A percentile compares a stretch with the other conserved stretches of the same genome.
phyloP scores from a whole-genome alignment of 2,888 invertebrate species.

The Andrena dorsata region DNA sequence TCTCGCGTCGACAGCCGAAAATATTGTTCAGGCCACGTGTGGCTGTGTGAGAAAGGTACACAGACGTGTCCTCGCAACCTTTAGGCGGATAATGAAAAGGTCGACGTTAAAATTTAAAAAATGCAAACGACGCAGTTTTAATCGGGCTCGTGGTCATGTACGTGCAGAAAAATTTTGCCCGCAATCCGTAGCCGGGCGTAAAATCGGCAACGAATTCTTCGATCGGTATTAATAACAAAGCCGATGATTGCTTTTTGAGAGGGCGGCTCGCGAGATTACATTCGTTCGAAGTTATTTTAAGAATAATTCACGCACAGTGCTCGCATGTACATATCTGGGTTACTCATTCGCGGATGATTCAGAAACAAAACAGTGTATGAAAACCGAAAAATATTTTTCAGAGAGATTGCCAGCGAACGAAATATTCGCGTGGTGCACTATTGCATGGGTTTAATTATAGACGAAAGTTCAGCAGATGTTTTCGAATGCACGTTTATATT shows the following conservation, averaged over 20 bases:
- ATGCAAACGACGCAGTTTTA: conserved; percentile 24
- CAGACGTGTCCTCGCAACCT: neutral
- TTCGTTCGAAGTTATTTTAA: too few species aligned
- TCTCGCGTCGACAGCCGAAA: neutral
- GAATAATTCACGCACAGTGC: too few species aligned
- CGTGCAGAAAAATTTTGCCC: neutral
- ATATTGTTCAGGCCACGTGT: conserved; percentile 1
- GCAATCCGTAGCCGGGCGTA: neutral
- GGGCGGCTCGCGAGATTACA: too few species aligned
- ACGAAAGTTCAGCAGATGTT: too few species aligned
- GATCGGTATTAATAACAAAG: neutral
- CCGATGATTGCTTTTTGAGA: neutral
- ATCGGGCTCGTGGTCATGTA: neutral
- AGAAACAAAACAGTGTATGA: too few species aligned
- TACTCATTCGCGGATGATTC: too few species aligned
- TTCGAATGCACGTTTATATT: neutral
- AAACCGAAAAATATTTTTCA: too few species aligned
- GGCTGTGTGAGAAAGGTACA: neutral
- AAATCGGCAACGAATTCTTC: neutral
- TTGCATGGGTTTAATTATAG: too few species aligned
- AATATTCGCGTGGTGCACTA: too few species aligned
- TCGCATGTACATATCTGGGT: too few species aligned
- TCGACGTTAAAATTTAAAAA: conserved; percentile 23
- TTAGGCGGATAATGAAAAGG: conserved; percentile 27
- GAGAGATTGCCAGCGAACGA: too few species aligned